Base-by-base conservation (phyloP, 2,888 invertebrate species). In the Trissoscelio sp. region DNA sequence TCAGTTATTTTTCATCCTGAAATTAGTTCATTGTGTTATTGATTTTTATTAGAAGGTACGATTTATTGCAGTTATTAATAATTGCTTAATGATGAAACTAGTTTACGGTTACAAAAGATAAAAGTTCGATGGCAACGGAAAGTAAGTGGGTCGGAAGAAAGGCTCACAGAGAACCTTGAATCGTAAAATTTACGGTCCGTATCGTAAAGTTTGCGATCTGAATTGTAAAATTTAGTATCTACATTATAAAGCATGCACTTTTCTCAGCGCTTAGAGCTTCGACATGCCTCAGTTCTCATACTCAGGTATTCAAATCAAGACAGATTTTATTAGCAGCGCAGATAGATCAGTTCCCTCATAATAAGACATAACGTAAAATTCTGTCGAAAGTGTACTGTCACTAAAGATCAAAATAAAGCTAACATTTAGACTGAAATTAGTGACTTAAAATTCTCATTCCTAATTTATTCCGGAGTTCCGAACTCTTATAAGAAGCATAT, bases 151-250 rank as follows among this genome's bases (percentile, higher is more conserved):
- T 12, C 14, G 11, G 14, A 42, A 42, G 39, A 14, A 42, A 5
- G 14, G 14, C 14, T 42, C 4, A 14, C 39, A 14, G 3, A 42
- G 11, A 37, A 37, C n/a, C 1, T n/a, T n/a, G n/a, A 42, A 42
- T 42, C 39, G 14, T 42, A 14, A 42, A 42, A 42, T 42, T 42
- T 42, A 42, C 39, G 14, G 7, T 12, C 39, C 14, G 14, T 42
- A 42, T 42, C 14, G 39, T 42, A 42, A 42, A 42, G 14, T 42
- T 42, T 42, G 39, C 14, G 5, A 42, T 42, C 39, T 42, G 14
- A 12, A 42, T 14, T 42, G 39, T 14, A 42, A 42, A 42, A 42
- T 42, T 42, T 14, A 42, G 14, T 42, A 42, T 42, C 14, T 7
- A 14, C 14, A 14, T 42, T 42, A 42, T 14, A 42, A 42, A 42